phyloP scores from a whole-genome alignment of 2,113 vertebrate species.

The Triplophysa dalaica region DNA sequence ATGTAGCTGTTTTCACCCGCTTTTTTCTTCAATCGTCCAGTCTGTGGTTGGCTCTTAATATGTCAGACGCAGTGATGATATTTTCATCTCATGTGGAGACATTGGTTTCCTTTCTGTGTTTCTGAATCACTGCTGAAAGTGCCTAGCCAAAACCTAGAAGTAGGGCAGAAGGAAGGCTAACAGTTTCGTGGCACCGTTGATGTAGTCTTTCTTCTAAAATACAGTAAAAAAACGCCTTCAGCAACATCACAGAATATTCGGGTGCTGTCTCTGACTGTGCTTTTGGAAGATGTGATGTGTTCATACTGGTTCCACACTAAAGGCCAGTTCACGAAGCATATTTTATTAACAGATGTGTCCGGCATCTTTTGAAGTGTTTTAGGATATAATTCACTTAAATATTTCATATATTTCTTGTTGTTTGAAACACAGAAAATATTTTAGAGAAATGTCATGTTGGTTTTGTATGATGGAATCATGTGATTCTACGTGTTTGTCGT shows the following conservation, averaged over 20 bases:
- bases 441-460: too few species aligned
- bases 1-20: not conserved
- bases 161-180: not conserved
- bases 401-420: too few species aligned
- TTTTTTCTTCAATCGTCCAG: not conserved
- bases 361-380: not conserved
- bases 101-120: constrained; percentile 29
- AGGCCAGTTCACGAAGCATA: not conserved
- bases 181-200: not conserved
- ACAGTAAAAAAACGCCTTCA: not conserved
- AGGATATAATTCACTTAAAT: too few species aligned
- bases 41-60: not conserved
- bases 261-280: constrained; percentile 12
- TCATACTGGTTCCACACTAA: constrained; percentile 16
- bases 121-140: constrained; percentile 25
- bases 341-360: not conserved
- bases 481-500: not conserved
- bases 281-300: not conserved
- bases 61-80: not conserved
- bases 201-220: not conserved
- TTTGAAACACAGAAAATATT: too few species aligned
- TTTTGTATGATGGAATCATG: too few species aligned
- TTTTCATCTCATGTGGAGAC: not conserved
- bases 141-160: constrained; percentile 7
- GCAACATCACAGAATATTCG: constrained; percentile 4